These are phyloP conservation scores for Anolis carolinensis DNA, from an alignment of 2,113 vertebrate species.

Conservation along the genomic window DNA sequence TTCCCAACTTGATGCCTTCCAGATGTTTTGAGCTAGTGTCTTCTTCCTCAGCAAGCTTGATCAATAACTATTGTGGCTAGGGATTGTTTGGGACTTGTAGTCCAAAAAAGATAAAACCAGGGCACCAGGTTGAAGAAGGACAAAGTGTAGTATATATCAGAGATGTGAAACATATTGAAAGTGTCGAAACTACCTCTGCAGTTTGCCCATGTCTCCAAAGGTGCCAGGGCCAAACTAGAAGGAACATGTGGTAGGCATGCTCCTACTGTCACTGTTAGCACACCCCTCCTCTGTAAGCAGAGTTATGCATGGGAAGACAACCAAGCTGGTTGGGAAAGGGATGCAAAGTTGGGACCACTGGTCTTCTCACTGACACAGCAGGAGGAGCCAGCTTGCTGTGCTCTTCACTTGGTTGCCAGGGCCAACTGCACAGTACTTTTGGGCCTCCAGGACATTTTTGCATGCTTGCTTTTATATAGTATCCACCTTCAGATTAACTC, in stretches of 20 bases:
- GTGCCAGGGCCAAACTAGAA: background rate
- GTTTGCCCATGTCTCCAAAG: background rate
- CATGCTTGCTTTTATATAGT: background rate
- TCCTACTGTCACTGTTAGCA: too few species aligned
- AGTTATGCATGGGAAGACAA: background rate
- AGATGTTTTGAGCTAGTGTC: background rate
- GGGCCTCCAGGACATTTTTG: background rate
- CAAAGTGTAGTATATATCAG: background rate
- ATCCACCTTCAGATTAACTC: background rate
- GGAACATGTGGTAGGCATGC: background rate
- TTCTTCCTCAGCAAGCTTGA: background rate
- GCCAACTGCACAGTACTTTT: background rate
- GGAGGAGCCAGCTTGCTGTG: background rate
- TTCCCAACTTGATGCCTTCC: background rate
- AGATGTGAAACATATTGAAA: background rate
- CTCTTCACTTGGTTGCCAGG: background rate
- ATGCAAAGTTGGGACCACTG: background rate
- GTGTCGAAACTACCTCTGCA: background rate
- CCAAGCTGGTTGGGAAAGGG: background rate
- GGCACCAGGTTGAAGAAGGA: background rate
- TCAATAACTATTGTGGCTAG: background rate
- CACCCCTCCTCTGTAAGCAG: background rate
- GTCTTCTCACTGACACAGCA: too few species aligned
- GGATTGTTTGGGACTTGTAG: background rate
- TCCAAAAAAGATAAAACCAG: background rate